Evolutionary conservation across 2,113 vertebrate species (phyloP).

Genomic region (Piliocolobus tephrosceles): DNA sequence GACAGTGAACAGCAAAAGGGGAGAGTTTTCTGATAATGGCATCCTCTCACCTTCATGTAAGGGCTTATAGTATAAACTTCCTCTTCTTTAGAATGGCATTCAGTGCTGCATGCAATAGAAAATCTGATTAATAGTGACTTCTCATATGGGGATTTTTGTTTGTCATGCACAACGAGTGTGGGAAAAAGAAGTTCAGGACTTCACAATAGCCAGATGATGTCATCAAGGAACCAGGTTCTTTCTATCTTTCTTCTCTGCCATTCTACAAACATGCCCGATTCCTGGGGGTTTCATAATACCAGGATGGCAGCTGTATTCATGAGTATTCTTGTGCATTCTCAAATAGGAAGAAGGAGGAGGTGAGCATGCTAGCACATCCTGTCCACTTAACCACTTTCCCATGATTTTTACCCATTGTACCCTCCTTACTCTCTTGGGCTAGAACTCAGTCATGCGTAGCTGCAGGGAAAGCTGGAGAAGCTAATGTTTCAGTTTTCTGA

Average conservation of each 20-base stretch:
- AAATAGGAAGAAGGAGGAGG: background rate
- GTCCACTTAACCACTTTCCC: background rate
- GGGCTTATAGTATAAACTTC: background rate
- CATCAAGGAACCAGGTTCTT: background rate
- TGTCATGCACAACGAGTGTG: background rate
- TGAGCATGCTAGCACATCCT: background rate
- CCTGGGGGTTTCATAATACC: background rate
- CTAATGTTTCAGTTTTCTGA: background rate
- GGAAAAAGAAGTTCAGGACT: background rate
- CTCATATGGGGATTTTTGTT: background rate
- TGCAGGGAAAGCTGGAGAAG: slow-evolving; percentile 5
- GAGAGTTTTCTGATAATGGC: background rate
- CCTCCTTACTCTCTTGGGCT: background rate
- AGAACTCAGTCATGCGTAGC: background rate
- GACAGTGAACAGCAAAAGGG: background rate
- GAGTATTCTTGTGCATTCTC: background rate
- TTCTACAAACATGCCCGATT: background rate
- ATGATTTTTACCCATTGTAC: background rate
- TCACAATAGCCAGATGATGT: background rate
- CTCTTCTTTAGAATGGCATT: background rate
- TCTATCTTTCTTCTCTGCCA: background rate
- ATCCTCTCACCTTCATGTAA: background rate
- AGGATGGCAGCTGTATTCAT: background rate
- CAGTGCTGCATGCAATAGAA: background rate
- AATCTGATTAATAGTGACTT: background rate